Evolutionary conservation across 2,797 vertebrate species (phyloP).

Genomic region (Eupleurogrammus muticus): DNA sequence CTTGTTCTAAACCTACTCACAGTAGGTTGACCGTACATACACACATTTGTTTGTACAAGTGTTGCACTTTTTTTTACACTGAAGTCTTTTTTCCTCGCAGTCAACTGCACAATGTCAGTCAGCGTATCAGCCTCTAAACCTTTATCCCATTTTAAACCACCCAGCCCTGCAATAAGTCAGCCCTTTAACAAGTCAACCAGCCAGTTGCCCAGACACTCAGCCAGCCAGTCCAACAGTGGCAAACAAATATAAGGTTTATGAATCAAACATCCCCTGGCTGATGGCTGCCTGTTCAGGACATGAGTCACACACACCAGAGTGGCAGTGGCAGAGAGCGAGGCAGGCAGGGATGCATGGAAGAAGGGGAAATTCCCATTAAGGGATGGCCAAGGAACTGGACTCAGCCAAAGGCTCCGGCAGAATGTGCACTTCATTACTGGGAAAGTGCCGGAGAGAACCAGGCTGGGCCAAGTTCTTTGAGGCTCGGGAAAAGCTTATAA

Average conservation of each 20-base stretch:
- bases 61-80: background rate
- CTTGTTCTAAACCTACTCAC: slow-evolving; percentile 28
- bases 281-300: slow-evolving; percentile 62
- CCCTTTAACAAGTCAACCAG: slow-evolving; percentile 62
- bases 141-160: slow-evolving; percentile 64
- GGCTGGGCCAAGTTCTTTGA: slow-evolving; percentile 82
- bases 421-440: slow-evolving; percentile 87
- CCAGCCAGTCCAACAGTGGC: slow-evolving; percentile 75
- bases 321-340: slow-evolving; percentile 69
- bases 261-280: slow-evolving; percentile 69
- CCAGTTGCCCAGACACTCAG: slow-evolving; percentile 58
- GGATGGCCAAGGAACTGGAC: slow-evolving; percentile 71
- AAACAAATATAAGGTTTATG: slow-evolving; percentile 75
- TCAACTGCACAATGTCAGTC: slow-evolving; percentile 44
- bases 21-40: slow-evolving; percentile 2
- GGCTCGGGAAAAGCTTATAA: slow-evolving; percentile 84
- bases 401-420: slow-evolving; percentile 71
- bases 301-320: slow-evolving; percentile 77
- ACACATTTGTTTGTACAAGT: slow-evolving; percentile 2
- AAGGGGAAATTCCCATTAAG: slow-evolving; percentile 83
- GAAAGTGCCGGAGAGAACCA: slow-evolving; percentile 80
- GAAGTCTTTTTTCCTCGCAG: slow-evolving; percentile 21
- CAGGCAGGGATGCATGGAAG: slow-evolving; percentile 70
- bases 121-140: slow-evolving; percentile 42
- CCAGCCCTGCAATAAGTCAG: slow-evolving; percentile 59